phyloP scores from a whole-genome alignment of 2,797 vertebrate genomes.

The Steatocranus sp. region DNA sequence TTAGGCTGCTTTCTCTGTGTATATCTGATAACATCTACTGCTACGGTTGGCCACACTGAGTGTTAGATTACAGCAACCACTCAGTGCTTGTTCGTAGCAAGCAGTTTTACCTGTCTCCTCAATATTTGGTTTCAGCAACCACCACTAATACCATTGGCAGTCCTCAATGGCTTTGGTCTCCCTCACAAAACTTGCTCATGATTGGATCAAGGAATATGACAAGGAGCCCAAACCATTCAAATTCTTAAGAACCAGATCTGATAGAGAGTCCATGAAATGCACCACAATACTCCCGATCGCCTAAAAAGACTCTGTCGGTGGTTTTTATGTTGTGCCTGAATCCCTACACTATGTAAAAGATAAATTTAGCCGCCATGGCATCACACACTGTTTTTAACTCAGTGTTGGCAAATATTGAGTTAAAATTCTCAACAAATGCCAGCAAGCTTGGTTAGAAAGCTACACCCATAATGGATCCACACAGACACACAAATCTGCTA shows the following conservation, averaged over 20 bases:
- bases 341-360: not conserved
- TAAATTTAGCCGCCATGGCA: fast-evolving
- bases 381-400: not conserved
- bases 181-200: not conserved
- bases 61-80: not conserved
- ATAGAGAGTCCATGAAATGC: not conserved
- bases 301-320: not conserved
- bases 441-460: not conserved
- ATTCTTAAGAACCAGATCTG: not conserved
- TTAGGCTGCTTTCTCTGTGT: not conserved
- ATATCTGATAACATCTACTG: not conserved
- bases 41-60: not conserved
- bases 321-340: not conserved
- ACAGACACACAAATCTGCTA: not conserved
- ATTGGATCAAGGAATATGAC: not conserved
- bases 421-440: not conserved
- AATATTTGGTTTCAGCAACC: not conserved
- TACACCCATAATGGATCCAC: not conserved
- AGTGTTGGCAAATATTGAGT: not conserved
- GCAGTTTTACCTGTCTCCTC: not conserved
- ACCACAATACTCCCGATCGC: not conserved
- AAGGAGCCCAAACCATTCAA: too few relatives aligned
- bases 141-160: not conserved
- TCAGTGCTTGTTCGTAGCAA: not conserved
- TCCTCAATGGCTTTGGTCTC: not conserved